These are phyloP conservation scores for Brotula barbata DNA, from an alignment of 2,797 vertebrate genomes.

Conservation along the genomic window DNA sequence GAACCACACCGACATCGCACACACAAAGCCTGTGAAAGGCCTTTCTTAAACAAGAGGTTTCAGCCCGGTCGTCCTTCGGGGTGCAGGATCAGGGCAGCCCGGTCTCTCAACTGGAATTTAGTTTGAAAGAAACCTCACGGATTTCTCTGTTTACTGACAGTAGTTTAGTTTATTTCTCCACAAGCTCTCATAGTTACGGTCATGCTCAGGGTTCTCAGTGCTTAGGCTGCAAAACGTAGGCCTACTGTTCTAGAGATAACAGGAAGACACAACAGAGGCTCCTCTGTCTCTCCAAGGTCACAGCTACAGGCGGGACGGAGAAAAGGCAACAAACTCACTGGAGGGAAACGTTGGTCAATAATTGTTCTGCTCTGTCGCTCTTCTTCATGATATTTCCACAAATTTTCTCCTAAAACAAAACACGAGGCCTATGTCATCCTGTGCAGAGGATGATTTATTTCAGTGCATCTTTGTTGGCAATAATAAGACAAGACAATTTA, in stretches of 20 bases:
- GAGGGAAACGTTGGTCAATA: not conserved
- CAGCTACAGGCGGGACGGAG: constrained; percentile 11
- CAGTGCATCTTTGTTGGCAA: too few relatives aligned
- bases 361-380: too few relatives aligned
- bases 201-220: constrained; percentile 13
- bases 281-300: constrained; percentile 11
- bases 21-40: constrained; percentile 18
- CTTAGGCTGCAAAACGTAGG: constrained; percentile 1
- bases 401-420: too few relatives aligned
- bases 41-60: constrained; percentile 33
- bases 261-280: constrained; percentile 17
- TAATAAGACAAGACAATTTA: too few relatives aligned
- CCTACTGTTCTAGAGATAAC: constrained; percentile 22
- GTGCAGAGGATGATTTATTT: too few relatives aligned
- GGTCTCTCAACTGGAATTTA: too few relatives aligned
- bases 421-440: too few relatives aligned
- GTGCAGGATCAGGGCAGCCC: too few relatives aligned
- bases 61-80: too few relatives aligned
- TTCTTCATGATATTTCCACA: too few relatives aligned
- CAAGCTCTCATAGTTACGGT: not conserved
- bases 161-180: constrained; percentile 1
- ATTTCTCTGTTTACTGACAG: not conserved
- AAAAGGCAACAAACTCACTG: not conserved
- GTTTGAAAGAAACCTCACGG: too few relatives aligned
- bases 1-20: constrained; percentile 21